Evolutionary conservation across 35 echinoderm and acorn worm species (phyloP).

Genomic region (Amphiura filiformis): DNA sequence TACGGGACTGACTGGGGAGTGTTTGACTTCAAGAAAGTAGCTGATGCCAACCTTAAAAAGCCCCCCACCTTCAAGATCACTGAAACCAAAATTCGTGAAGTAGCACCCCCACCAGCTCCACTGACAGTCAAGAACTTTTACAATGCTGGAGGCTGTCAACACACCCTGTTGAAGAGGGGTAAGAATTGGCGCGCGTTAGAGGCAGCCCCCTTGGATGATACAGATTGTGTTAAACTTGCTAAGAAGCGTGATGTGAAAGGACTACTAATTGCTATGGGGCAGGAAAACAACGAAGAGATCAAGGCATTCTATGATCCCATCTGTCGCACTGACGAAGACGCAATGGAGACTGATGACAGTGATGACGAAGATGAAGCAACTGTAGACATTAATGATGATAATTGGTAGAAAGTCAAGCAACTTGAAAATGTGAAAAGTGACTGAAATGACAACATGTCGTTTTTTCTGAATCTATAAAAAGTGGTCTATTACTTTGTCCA

Average conservation of each 20-base stretch:
- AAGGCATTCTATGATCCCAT: neutral
- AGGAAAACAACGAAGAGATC: neutral
- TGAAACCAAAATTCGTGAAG: slow-evolving; percentile 13
- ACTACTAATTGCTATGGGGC: neutral
- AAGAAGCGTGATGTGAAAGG: neutral
- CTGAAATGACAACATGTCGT: no score
- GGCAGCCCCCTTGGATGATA: neutral
- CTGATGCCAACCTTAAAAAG: neutral
- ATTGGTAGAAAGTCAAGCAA: neutral
- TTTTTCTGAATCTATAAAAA: no score
- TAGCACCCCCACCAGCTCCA: slow-evolving; percentile 10
- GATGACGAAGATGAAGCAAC: slow-evolving; percentile 13
- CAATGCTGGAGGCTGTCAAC: slow-evolving; percentile 2
- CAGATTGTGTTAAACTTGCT: slow-evolving; percentile 34
- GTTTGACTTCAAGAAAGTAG: slow-evolving; percentile 14
- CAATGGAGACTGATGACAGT: neutral
- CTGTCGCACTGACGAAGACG: neutral
- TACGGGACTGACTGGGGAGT: slow-evolving; percentile 23
- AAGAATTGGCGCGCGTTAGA: neutral
- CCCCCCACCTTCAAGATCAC: slow-evolving; percentile 32
- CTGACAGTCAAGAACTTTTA: slow-evolving; percentile 18
- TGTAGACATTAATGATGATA: slow-evolving; percentile 14
- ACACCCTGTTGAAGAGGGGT: slow-evolving; percentile 11
- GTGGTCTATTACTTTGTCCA: no score
- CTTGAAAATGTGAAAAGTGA: no score